A percentile compares a stretch with the other conserved stretches of the same genome.
phyloP scores from a whole-genome alignment of 2,888 invertebrate species.

The Drosophila testacea region DNA sequence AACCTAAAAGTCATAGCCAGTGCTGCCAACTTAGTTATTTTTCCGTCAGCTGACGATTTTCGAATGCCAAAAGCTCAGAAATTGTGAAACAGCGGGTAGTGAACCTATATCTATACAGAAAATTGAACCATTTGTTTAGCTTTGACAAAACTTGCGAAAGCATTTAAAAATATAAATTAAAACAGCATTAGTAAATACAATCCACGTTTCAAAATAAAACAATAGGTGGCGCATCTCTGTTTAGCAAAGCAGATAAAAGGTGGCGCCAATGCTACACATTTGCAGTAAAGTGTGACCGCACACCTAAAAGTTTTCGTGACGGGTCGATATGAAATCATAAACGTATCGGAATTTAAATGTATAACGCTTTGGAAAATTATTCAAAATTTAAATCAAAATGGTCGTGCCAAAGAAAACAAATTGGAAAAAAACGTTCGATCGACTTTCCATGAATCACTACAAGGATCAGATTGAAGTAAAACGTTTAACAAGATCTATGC shows the following conservation, averaged over 20 bases:
- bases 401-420: neutral
- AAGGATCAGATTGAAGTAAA: slow-evolving; percentile 8
- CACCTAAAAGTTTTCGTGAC: slow-evolving; percentile 2
- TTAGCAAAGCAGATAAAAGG: no score
- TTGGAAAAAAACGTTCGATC: slow-evolving; percentile 25
- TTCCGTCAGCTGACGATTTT: no score
- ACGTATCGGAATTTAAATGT: slow-evolving; percentile 12
- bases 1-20: slow-evolving; percentile 62
- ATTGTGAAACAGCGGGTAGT: no score
- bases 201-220: no score
- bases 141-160: no score
- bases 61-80: no score
- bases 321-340: neutral
- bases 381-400: slow-evolving; percentile 23
- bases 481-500: slow-evolving; percentile 19
- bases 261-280: no score
- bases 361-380: neutral
- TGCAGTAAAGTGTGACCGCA: slow-evolving; percentile 11
- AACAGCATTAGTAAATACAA: no score
- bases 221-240: no score
- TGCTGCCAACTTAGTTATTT: slow-evolving; percentile 5
- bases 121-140: no score
- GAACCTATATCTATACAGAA: no score
- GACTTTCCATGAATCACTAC: slow-evolving; percentile 6
- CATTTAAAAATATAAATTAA: no score